Percentiles rank a stretch among this genome's conserved stretches.
Conservation (phyloP, 2,113 vertebrate species). For the Hymenochirus boettgeri region DNA sequence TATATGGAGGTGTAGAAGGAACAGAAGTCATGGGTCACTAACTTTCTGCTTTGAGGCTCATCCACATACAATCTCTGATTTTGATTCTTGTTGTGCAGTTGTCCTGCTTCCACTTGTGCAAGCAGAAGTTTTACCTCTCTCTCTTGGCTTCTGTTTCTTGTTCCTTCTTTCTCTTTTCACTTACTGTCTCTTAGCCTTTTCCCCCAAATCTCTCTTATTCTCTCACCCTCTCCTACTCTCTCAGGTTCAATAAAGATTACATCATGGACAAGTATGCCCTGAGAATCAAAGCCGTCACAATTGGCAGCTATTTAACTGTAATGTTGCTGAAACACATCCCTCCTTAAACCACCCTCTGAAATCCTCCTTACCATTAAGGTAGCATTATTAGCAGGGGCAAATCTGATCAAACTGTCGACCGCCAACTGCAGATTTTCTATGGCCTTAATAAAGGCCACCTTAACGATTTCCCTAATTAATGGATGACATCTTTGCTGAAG, state of each 20-base stretch:
- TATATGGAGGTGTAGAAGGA: too few relatives aligned
- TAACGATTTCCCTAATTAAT: slow-evolving; percentile 99
- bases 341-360: slow-evolving; percentile 54
- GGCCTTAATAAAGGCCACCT: slow-evolving; percentile 98
- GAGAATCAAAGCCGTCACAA: slow-evolving; percentile 92
- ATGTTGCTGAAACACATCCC: slow-evolving; percentile 77
- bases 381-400: slow-evolving; percentile 83
- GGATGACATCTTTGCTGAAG: slow-evolving; percentile 99
- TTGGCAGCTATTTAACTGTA: slow-evolving; percentile 85
- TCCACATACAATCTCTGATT: too few relatives aligned
- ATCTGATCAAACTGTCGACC: slow-evolving; percentile 97
- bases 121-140: too few relatives aligned
- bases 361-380: slow-evolving; percentile 70
- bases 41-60: too few relatives aligned
- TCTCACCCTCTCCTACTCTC: slow-evolving; percentile 71
- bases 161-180: slow-evolving; percentile 10
- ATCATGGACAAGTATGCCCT: slow-evolving; percentile 95
- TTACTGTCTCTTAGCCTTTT: background rate
- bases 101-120: too few relatives aligned
- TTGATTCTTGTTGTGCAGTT: too few relatives aligned
- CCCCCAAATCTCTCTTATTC: slow-evolving; percentile 43
- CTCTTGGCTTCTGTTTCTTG: too few relatives aligned
- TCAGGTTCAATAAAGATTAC: slow-evolving; percentile 97
- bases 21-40: too few relatives aligned
- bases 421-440: slow-evolving; percentile 94